A percentile compares a stretch with the other conserved stretches of the same genome.
These are phyloP conservation scores for Cantharis rustica DNA, from an alignment of 2,888 invertebrate genomes.

Conservation along the genomic window DNA sequence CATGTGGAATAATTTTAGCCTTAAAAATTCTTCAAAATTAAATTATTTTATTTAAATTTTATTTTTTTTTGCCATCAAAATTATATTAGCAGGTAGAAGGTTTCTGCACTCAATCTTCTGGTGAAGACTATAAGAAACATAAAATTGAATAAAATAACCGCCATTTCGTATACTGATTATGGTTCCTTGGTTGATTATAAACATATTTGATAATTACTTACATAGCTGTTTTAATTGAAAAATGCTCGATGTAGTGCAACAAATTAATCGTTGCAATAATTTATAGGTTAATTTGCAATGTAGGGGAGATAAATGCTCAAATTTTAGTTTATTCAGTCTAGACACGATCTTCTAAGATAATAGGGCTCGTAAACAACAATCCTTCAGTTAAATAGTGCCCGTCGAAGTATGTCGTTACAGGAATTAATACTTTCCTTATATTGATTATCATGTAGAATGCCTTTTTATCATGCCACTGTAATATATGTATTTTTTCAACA, in stretches of 20 bases:
- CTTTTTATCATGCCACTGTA: background rate
- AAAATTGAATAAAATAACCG: no score
- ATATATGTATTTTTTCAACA: background rate
- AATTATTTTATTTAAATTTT: background rate
- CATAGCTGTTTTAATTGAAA: background rate
- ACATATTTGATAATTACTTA: no score
- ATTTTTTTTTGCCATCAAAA: no score
- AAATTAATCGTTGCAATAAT: background rate
- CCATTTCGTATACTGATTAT: no score
- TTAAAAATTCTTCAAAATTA: background rate
- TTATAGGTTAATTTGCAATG: conserved; percentile 5
- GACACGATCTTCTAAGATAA: conserved; percentile 11
- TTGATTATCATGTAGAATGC: conserved; percentile 5
- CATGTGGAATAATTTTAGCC: background rate
- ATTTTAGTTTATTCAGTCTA: conserved; percentile 9
- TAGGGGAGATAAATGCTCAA: background rate
- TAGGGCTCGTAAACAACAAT: conserved; percentile 21
- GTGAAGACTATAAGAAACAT: no score
- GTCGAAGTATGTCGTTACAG: conserved; percentile 7
- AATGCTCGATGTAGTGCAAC: background rate
- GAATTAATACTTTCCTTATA: conserved; percentile 9
- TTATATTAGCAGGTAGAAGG: no score
- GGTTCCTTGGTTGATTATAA: background rate
- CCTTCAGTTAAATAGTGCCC: conserved; percentile 15
- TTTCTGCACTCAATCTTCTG: no score